Percentiles rank a stretch among this genome's conserved stretches.
Conservation (phyloP, 2,113 vertebrate species). For the Onychorhynchus coronatus region DNA sequence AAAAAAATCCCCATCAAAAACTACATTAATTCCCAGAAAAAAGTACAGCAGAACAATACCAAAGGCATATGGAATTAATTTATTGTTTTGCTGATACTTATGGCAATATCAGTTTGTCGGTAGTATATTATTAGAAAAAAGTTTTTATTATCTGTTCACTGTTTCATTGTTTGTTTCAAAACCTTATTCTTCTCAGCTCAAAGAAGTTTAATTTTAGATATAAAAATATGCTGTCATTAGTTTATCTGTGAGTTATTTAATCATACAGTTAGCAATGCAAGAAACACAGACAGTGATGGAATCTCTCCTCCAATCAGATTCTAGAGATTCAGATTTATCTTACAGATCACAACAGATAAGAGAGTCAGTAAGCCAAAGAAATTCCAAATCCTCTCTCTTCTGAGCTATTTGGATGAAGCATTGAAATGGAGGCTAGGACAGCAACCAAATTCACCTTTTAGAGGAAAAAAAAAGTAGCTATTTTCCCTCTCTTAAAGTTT, state of each 20-base stretch:
- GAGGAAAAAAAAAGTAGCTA: not conserved
- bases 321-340: not conserved
- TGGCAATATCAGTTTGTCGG: not conserved
- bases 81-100: not conserved
- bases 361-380: not conserved
- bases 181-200: not conserved
- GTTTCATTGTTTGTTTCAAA: not conserved
- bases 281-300: not conserved
- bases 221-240: not conserved
- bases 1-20: not conserved
- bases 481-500: not conserved
- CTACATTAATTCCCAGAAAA: not conserved
- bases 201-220: not conserved
- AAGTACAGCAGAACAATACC: not conserved
- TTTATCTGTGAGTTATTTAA: not conserved
- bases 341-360: not conserved
- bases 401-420: slow-evolving; percentile 1
- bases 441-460: not conserved
- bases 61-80: not conserved
- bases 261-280: not conserved
- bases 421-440: not conserved
- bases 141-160: not conserved
- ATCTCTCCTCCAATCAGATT: not conserved
- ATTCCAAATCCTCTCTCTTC: not conserved
- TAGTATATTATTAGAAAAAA: not conserved